Evolutionary conservation across 2,888 invertebrate genomes (phyloP).

Genomic region (Thereva nobilitata): DNA sequence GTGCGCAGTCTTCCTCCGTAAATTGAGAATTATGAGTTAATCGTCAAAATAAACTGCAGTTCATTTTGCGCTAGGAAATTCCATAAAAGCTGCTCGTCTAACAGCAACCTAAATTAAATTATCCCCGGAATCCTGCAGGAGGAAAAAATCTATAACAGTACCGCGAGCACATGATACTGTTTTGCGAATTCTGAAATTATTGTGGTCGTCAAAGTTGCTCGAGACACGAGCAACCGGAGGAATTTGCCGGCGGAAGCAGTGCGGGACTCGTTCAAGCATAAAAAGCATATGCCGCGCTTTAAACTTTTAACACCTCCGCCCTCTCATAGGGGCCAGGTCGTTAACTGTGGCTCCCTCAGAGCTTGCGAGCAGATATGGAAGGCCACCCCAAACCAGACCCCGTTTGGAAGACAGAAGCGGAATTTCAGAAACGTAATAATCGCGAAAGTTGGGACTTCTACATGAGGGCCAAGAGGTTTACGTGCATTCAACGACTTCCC

Average conservation of each 20-base stretch:
- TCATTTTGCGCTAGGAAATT: no score
- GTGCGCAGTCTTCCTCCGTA: no score
- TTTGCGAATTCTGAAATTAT: no score
- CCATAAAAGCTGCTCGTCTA: no score
- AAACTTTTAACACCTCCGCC: conserved; percentile 32
- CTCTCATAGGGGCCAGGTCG: not conserved
- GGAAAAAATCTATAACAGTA: no score
- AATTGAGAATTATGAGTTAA: no score
- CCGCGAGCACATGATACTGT: no score
- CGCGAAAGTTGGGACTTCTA: conserved; percentile 33
- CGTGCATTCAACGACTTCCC: conserved; percentile 39
- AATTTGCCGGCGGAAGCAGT: conserved; percentile 19
- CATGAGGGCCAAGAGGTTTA: conserved; percentile 20
- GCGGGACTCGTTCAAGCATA: conserved; percentile 3
- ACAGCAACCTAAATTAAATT: no score
- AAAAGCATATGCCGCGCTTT: conserved; percentile 27
- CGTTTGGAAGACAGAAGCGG: not conserved
- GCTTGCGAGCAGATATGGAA: conserved; percentile 13
- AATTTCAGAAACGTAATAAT: conserved; percentile 41
- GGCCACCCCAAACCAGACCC: conserved; percentile 3
- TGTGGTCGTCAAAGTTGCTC: no score
- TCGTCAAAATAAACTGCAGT: no score
- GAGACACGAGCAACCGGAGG: conserved; percentile 5
- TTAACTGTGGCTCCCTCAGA: not conserved
- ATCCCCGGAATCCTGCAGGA: no score